Evolutionary conservation across 2,113 vertebrate genomes (phyloP), one percentile per base, ranked within the genome.

Genomic region (Ceuthmochares aereus): DNA sequence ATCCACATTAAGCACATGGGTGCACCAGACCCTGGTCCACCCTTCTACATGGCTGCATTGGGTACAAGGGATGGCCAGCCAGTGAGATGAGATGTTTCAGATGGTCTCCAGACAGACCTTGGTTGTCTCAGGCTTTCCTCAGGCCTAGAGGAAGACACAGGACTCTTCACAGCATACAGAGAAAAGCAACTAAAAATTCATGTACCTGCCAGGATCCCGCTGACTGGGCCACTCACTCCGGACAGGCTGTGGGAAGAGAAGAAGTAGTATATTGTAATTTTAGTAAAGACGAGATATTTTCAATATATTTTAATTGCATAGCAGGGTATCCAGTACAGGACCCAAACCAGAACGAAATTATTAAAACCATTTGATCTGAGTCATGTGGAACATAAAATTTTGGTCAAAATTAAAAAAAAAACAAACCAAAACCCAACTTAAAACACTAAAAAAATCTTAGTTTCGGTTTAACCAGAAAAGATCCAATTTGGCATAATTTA

Each of bases 161-260:
- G 40, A 64, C 36, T 69, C 63, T 47, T 45, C 40, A 47, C 17
- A 76, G n/a, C 13, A 34, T 29, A 26, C 1, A 64, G 30, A 42
- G 74, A 56, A 80, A 89, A 79, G 16, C 12, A 55, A 58, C n/a
- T 84, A 75, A 37, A 90, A 88, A 25, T 42, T 62, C 6, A 36
- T 7, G 7, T 96, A 97, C 97, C 85, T 82, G 95, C 84, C 66
- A 95, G 51, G 49, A 97, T 82, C 56, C 95, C 96, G 25, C 12
- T 10, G 60, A 96, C 0, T 19, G 96, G 91, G 7, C 6, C 73
- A 64, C 22, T 82, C 9, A 30, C 51, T 88, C 97, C 96, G 3
- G 91, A 84, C 34, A 88, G 40, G 76, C 97, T 97, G 20, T 27
- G 29, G n/a, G 70, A 62, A 47, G 75, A 82, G 66, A 54, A 58